These are phyloP conservation scores for Plebejus melissa DNA, from an alignment of 2,888 invertebrate species.

Conservation along the genomic window DNA sequence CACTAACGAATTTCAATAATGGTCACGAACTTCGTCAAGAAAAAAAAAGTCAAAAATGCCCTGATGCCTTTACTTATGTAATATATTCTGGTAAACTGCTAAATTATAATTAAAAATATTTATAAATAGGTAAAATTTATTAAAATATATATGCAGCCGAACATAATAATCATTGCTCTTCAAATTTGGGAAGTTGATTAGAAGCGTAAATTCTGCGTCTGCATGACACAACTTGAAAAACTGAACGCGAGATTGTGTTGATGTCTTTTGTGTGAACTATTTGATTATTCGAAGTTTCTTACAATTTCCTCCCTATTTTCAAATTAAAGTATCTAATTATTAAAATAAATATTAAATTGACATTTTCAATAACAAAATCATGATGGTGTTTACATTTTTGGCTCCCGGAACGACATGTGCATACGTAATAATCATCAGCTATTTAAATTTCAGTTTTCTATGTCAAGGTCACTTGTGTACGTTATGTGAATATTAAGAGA, in stretches of 20 bases:
- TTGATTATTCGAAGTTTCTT: background rate
- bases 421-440: background rate
- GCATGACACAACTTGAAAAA: background rate
- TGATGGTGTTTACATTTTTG: background rate
- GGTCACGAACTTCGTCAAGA: no score
- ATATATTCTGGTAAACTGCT: no score
- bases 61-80: no score
- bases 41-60: no score
- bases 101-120: no score
- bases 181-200: background rate
- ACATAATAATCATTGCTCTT: background rate
- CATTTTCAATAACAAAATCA: background rate
- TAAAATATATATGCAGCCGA: no score
- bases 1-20: no score
- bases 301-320: background rate
- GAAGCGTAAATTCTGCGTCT: background rate
- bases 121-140: no score
- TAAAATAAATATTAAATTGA: background rate
- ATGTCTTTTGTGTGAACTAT: background rate
- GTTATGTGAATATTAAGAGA: background rate
- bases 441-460: background rate
- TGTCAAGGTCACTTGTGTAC: background rate
- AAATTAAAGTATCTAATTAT: background rate
- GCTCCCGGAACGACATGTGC: background rate
- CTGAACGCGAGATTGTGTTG: background rate